Conservation (phyloP, 2,888 invertebrate genomes). For the Leptodirus hochenwartii region DNA sequence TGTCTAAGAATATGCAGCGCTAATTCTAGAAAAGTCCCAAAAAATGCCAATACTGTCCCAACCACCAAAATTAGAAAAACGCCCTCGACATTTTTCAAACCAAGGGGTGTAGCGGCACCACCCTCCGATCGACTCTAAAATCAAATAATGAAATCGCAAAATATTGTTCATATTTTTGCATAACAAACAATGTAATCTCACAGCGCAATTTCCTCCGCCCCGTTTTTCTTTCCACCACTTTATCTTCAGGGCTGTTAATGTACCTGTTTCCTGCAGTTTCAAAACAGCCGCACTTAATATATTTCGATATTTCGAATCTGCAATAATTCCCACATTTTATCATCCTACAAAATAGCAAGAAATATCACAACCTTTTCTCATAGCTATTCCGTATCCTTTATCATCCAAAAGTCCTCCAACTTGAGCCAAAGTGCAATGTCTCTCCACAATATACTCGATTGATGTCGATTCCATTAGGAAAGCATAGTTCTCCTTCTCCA, state of each 20-base stretch:
- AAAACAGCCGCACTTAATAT: conserved; percentile 64
- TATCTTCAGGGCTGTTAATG: conserved; percentile 56
- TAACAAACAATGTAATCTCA: no score
- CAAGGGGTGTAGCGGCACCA: conserved; percentile 38
- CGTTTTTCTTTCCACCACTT: conserved; percentile 84
- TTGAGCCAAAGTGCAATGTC: conserved; percentile 56
- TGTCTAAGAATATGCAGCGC: conserved; percentile 28
- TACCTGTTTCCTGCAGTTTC: conserved; percentile 69
- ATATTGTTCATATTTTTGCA: not conserved
- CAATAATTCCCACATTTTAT: conserved; percentile 11
- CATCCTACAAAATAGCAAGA: not conserved
- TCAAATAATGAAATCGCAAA: conserved; percentile 1
- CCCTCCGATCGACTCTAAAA: conserved; percentile 15
- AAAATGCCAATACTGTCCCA: conserved; percentile 43
- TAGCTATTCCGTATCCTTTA: conserved; percentile 77
- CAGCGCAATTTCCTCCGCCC: conserved; percentile 55
- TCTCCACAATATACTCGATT: conserved; percentile 67
- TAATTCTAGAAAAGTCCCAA: conserved; percentile 53
- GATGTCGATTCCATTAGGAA: conserved; percentile 82
- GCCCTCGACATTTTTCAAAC: conserved; percentile 67
- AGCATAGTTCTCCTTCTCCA: conserved; percentile 40
- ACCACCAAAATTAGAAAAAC: conserved; percentile 59
- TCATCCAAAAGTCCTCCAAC: conserved; percentile 58
- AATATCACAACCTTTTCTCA: conserved; percentile 50
- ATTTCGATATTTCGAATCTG: conserved; percentile 56